A percentile compares a stretch with the other conserved stretches of the same genome.
Conservation (phyloP, 1,140 invertebrate genomes). For the Penaeus chinensis region DNA sequence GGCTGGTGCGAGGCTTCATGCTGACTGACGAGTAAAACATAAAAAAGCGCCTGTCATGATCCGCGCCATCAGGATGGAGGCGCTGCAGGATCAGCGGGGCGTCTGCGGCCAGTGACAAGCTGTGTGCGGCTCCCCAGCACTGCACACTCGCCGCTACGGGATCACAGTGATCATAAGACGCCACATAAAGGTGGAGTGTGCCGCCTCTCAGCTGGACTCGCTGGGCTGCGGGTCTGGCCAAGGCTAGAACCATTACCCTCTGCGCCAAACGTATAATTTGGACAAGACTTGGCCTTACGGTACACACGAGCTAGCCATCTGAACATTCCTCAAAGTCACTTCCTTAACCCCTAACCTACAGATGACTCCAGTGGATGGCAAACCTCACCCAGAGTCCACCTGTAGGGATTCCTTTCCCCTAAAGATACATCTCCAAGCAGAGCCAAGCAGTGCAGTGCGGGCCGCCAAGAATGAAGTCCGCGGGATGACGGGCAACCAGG, state of each 20-base stretch:
- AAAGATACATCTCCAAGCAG: slow-evolving; percentile 4
- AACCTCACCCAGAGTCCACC: neutral
- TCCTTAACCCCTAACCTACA: slow-evolving; percentile 31
- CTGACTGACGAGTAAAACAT: slow-evolving; percentile 40
- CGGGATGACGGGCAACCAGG: slow-evolving; percentile 16
- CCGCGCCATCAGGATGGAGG: slow-evolving; percentile 22
- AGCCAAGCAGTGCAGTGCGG: neutral
- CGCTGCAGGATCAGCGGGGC: neutral
- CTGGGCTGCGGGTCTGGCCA: slow-evolving; percentile 34
- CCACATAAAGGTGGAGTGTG: slow-evolving; percentile 45
- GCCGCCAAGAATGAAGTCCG: slow-evolving; percentile 29
- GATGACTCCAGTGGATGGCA: neutral
- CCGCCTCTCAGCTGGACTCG: neutral
- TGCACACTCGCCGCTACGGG: too few relatives aligned
- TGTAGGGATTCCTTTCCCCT: neutral
- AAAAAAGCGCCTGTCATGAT: slow-evolving; percentile 43
- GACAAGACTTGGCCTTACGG: slow-evolving; percentile 59
- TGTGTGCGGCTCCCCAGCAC: too few relatives aligned
- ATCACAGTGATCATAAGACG: slow-evolving; percentile 16
- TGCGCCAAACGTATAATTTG: slow-evolving; percentile 60
- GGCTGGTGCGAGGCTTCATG: slow-evolving; percentile 23
- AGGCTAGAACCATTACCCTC: slow-evolving; percentile 58
- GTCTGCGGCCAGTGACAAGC: neutral
- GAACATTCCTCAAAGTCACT: slow-evolving; percentile 50
- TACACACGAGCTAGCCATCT: slow-evolving; percentile 53